phyloP scores from a whole-genome alignment of 2,113 vertebrate species.

The Rhipidura dahli region DNA sequence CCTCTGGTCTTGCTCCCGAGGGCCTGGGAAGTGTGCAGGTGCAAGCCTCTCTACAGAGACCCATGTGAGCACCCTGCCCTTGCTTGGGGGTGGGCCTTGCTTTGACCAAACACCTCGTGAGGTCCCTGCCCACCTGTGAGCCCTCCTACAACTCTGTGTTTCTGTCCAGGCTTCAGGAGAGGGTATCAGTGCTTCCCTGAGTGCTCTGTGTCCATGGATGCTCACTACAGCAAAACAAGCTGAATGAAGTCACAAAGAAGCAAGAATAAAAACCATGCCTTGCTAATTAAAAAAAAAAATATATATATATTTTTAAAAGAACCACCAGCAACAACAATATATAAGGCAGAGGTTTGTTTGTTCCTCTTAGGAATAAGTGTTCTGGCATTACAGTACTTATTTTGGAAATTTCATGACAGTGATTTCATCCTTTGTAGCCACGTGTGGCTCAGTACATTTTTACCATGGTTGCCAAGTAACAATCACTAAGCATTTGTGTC shows the following conservation, averaged over 20 bases:
- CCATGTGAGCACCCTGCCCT: neutral
- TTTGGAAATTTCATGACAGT: slow-evolving; percentile 54
- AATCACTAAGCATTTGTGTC: slow-evolving; percentile 56
- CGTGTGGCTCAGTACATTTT: slow-evolving; percentile 59
- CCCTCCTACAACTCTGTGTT: neutral
- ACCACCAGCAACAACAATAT: neutral
- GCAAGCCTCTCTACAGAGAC: neutral
- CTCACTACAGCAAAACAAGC: neutral
- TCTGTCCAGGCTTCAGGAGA: neutral
- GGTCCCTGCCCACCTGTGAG: neutral
- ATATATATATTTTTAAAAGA: neutral
- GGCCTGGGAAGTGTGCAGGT: neutral
- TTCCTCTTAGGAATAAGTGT: neutral
- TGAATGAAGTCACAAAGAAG: neutral
- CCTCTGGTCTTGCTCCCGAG: neutral
- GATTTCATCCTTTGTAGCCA: slow-evolving; percentile 58
- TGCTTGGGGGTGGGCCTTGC: neutral
- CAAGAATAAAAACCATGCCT: neutral
- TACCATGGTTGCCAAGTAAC: slow-evolving; percentile 65
- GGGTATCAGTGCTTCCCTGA: neutral
- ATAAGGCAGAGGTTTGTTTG: neutral
- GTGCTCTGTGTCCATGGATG: neutral
- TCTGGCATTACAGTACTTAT: slow-evolving; percentile 26
- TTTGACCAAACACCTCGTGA: neutral
- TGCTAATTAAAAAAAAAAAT: no score